A percentile compares a stretch with the other conserved stretches of the same genome.
Conservation (phyloP, 2,797 vertebrate genomes). For the Oophaga sylvatica region DNA sequence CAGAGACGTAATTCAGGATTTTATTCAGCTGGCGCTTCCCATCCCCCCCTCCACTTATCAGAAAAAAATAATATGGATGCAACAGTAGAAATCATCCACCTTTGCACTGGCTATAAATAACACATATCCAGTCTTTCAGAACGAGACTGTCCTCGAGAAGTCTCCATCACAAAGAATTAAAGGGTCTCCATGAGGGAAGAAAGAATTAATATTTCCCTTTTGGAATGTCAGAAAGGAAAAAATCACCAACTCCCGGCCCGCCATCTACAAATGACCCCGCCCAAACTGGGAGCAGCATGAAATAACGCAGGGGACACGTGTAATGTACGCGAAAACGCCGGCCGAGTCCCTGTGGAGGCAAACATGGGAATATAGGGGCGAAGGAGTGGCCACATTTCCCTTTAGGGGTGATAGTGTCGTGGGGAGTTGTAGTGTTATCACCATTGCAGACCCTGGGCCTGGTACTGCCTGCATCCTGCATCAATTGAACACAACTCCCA, state of each 20-base stretch:
- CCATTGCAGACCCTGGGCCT: too few species aligned
- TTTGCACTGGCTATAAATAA: not conserved
- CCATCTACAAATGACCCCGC: not conserved
- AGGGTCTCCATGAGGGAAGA: not conserved
- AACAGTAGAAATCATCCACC: not conserved
- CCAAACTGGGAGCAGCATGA: not conserved
- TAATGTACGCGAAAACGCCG: too few species aligned
- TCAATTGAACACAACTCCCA: too few species aligned
- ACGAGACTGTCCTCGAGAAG: not conserved
- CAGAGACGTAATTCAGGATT: too few species aligned
- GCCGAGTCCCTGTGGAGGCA: not conserved
- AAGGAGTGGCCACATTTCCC: too few species aligned
- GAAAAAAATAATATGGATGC: not conserved
- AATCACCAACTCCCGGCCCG: not conserved
- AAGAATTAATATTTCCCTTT: constrained; percentile 13
- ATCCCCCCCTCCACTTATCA: too few species aligned
- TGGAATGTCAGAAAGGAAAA: constrained; percentile 15
- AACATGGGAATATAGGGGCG: too few species aligned
- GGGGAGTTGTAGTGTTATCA: too few species aligned
- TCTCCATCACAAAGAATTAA: constrained; percentile 1
- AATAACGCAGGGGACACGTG: not conserved
- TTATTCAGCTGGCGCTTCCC: too few species aligned
- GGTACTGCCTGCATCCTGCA: too few species aligned
- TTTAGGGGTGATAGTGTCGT: too few species aligned
- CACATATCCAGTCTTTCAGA: not conserved